Conservation (phyloP, 2,797 vertebrate species). For the Rhodeus uyekii region DNA sequence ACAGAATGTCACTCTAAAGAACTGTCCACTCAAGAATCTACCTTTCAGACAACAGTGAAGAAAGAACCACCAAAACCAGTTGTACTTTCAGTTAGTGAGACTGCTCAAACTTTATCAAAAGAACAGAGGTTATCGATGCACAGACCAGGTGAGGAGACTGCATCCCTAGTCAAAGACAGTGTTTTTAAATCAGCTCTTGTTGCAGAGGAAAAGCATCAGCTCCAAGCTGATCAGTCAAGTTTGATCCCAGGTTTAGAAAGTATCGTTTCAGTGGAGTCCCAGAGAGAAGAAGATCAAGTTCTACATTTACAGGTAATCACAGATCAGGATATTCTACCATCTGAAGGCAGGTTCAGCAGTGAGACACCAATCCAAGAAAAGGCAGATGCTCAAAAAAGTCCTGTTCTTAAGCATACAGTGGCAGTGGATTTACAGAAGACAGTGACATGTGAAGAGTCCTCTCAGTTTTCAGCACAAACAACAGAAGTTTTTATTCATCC, state of each 20-base stretch:
- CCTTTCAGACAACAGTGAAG: slow-evolving; percentile 59
- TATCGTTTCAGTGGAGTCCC: slow-evolving; percentile 63
- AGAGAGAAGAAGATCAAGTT: slow-evolving; percentile 73
- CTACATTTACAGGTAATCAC: slow-evolving; percentile 78
- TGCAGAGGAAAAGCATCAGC: slow-evolving; percentile 74
- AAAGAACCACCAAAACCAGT: slow-evolving; percentile 66
- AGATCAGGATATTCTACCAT: slow-evolving; percentile 76
- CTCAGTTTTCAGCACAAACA: slow-evolving; percentile 67
- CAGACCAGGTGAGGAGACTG: slow-evolving; percentile 68
- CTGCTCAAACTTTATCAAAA: slow-evolving; percentile 72
- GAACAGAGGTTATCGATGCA: slow-evolving; percentile 65
- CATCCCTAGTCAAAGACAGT: slow-evolving; percentile 67
- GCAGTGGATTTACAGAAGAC: slow-evolving; percentile 74
- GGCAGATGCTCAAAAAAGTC: slow-evolving; percentile 72
- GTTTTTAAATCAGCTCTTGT: slow-evolving; percentile 68
- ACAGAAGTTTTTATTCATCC: slow-evolving; percentile 63
- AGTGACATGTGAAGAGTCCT: slow-evolving; percentile 70
- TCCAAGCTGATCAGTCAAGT: slow-evolving; percentile 72
- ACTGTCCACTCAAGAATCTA: slow-evolving; percentile 67
- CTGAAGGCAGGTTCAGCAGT: slow-evolving; percentile 73
- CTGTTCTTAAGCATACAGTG: slow-evolving; percentile 73
- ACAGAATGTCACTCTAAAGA: slow-evolving; percentile 71
- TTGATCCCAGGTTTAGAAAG: slow-evolving; percentile 70
- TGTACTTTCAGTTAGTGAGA: slow-evolving; percentile 70
- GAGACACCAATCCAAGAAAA: slow-evolving; percentile 71